Base-by-base conservation (phyloP, 1,140 invertebrate genomes). In the Zeugodacus cucurbitae region DNA sequence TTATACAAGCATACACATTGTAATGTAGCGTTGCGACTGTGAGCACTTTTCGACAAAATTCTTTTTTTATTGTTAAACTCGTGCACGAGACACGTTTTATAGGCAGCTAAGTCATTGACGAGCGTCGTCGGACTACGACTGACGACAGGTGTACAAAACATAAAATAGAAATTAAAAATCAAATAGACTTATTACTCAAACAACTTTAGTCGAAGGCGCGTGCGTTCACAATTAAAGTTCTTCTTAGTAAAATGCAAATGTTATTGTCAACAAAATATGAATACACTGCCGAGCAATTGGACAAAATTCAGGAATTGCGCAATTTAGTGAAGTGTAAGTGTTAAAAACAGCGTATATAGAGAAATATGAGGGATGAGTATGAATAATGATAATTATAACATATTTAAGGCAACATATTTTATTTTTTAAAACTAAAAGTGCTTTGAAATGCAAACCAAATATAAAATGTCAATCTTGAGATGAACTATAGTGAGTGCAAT, bases 311-410 rank as follows among this genome's bases (percentile, higher is more conserved):
- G 14, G 59, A 88, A 34, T 22, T 88, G 26, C 59, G 82, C 37
- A n/a, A 74, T 26, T 74, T 67, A 59, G 88, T 88, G 41, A 32
- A 86, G 32, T 26, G 88, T 88, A 32, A 67, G 88, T 88, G 44
- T 29, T 26, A 3, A 29, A 82, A 48, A 82, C 3, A 26, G n/a
- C 29, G 10, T 62, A 62, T 17, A 62, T 14, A 17, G 6, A 7
- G 3, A 26, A n/a, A 34, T 34, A 34, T 70, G 20, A 3, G 7
- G 22, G 32, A 70, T 4, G n/a, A 22, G 22, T 10, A 62, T 22
- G 20, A 22, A 22, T 62, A 62, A 62, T 8, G 26, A 62, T 20
- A 62, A 62, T 7, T 4, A 62, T n/a, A 34, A 74, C 5, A 74
- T 26, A 22, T 14, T 74, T 5, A 41, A 37, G 48, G 1, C 48